Evolutionary conservation across 2,113 vertebrate species (phyloP).

Genomic region (Pluvialis apricaria): DNA sequence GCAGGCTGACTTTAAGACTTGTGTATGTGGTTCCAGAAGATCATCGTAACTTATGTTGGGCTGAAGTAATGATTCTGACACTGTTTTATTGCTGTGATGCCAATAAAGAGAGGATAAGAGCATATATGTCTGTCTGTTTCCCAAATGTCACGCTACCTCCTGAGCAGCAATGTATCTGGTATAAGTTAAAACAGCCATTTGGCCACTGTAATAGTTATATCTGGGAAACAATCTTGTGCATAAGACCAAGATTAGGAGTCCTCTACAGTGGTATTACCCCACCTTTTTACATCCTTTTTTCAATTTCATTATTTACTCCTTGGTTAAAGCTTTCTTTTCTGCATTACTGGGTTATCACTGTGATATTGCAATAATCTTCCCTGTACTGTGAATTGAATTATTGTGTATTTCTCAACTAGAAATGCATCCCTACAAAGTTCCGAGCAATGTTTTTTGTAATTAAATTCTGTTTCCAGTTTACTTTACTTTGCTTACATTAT

Average conservation of each 20-base stretch:
- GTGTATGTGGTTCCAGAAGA: not conserved
- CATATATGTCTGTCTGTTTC: not conserved
- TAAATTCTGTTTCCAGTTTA: conserved; percentile 51
- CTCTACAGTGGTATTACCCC: not conserved
- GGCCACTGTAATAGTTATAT: not conserved
- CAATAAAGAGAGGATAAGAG: not conserved
- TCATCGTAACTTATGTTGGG: not conserved
- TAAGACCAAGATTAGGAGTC: not conserved
- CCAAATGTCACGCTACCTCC: not conserved
- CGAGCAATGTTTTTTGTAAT: conserved; percentile 44
- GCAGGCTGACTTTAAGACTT: not conserved
- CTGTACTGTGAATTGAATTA: not conserved
- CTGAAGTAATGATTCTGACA: not conserved
- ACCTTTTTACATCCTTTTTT: not conserved
- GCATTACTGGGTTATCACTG: not conserved
- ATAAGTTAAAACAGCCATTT: not conserved
- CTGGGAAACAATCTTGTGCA: not conserved
- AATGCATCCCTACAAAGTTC: not conserved
- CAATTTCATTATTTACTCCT: not conserved
- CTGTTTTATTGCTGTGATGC: not conserved
- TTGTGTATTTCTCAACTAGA: conserved; percentile 46
- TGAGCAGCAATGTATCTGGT: not conserved
- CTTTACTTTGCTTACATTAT: conserved; percentile 66
- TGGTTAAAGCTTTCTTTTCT: not conserved
- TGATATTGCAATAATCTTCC: not conserved